These are phyloP conservation scores for Zosterops lateralis DNA, from an alignment of 2,113 vertebrate species.

Conservation along the genomic window DNA sequence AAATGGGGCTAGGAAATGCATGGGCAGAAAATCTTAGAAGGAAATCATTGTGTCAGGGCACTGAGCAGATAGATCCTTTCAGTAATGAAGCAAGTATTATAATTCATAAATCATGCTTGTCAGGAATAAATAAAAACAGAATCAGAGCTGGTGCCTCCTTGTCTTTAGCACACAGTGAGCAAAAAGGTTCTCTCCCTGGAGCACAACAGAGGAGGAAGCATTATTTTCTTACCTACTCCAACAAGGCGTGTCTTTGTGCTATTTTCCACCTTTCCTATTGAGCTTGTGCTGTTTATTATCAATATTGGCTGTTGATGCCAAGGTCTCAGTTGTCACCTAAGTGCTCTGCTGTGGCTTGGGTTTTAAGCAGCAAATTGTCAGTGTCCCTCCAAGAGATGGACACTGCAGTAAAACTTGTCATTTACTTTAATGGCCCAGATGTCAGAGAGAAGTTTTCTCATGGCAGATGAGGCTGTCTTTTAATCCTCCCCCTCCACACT, in stretches of 20 bases:
- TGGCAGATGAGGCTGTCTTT: constrained; percentile 6
- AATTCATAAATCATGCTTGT: constrained; percentile 66
- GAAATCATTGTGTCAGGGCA: constrained; percentile 57
- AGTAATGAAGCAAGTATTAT: constrained; percentile 52
- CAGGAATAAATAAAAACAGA: constrained; percentile 50
- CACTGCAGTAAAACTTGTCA: constrained; percentile 19
- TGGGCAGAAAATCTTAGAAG: constrained; percentile 44
- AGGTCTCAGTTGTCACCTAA: constrained; percentile 16
- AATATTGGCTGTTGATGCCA: not conserved
- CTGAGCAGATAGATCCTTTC: constrained; percentile 37
- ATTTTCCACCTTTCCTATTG: not conserved
- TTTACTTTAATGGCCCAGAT: constrained; percentile 32
- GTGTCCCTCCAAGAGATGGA: not conserved
- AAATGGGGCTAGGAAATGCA: constrained; percentile 49
- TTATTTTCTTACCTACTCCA: constrained; percentile 21
- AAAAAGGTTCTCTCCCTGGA: not conserved
- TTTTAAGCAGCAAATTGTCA: constrained; percentile 36
- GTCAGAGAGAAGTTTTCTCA: constrained; percentile 20
- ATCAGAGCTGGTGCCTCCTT: not conserved
- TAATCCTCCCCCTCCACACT: not conserved
- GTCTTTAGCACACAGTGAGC: not conserved
- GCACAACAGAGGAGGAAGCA: not conserved
- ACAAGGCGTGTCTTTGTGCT: not conserved
- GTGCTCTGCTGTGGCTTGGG: not conserved
- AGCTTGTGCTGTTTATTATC: constrained; percentile 33